Conservation (phyloP, 1,140 invertebrate genomes). For the Andrena cerasifolii region DNA sequence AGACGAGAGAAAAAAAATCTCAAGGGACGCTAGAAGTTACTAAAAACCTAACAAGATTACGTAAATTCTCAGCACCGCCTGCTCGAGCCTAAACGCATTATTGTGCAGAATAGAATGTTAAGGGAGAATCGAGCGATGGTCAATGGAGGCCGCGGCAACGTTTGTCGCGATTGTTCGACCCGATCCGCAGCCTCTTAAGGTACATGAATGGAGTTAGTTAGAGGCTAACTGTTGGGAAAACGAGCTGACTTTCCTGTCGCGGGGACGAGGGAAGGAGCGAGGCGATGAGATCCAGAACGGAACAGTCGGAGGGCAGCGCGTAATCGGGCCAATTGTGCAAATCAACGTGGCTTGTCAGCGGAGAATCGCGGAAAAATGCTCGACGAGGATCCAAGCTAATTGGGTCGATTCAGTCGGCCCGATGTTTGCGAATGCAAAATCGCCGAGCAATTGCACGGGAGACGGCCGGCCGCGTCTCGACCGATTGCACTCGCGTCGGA, state of each 20-base stretch:
- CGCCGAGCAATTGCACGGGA: not conserved
- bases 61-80: too few relatives aligned
- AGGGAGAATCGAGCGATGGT: too few relatives aligned
- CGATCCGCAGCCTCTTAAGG: too few relatives aligned
- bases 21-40: too few relatives aligned
- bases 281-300: not conserved
- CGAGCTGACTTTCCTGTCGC: not conserved
- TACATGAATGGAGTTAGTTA: constrained; percentile 1
- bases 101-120: too few relatives aligned
- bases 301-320: too few relatives aligned
- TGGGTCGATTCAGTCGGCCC: constrained; percentile 19
- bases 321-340: constrained; percentile 7
- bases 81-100: too few relatives aligned
- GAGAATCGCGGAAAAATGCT: not conserved
- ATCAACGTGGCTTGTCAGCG: constrained; percentile 12
- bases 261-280: not conserved
- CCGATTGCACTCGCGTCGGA: constrained; percentile 7
- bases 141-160: too few relatives aligned
- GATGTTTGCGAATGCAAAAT: constrained; percentile 35
- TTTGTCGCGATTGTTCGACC: too few relatives aligned
- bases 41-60: too few relatives aligned
- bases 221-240: not conserved
- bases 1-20: too few relatives aligned
- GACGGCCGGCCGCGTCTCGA: not conserved
- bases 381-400: constrained; percentile 7